Base-by-base conservation (phyloP, 2,888 invertebrate genomes). In the Anthoptus insignis region DNA sequence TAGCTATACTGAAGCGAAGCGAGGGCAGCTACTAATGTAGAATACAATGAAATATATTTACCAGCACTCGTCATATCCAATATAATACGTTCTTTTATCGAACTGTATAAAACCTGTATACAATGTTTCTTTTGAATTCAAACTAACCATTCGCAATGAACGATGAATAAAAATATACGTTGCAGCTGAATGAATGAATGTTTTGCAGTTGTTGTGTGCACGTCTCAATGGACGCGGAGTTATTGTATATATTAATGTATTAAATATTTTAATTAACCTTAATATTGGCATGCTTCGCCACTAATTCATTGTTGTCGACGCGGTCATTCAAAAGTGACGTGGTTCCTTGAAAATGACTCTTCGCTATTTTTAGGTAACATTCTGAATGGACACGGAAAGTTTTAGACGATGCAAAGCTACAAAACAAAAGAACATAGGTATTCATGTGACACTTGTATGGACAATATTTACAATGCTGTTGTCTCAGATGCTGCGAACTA, bases 311-410 rank as follows among this genome's bases (percentile, higher is more conserved):
- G 37, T 22, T 22, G 14, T 14, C 16, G 27, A 16, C 14, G 21
- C 1, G 37, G 54, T 47, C 54, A 61, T 61, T 61, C 61, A 58
- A 61, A 53, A 59, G 34, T 66, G 57, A 66, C 61, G 61, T 47
- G 58, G 52, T 47, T 52, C 24, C 57, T 22, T 52, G n/a, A 60
- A 56, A 63, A 59, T 34, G 50, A 54, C 22, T 59, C 16, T 19
- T 21, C 52, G 39, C 21, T 63, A 58, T 61, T 58, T 63, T 61
- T 54, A 56, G 61, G 34, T 19, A 39, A 16, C 22, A 24, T 45
- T 58, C 32, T 58, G 57, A 21, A 59, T 52, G 60, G 52, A 13
- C 24, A 56, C 49, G 49, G 45, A 45, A 21, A 32, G 19, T 29
- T 37, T 49, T 27, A 49, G 16, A n/a, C 14, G 16, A 14, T n/a